phyloP scores from a whole-genome alignment of 2,113 vertebrate species.

The Harpagus bidentatus region DNA sequence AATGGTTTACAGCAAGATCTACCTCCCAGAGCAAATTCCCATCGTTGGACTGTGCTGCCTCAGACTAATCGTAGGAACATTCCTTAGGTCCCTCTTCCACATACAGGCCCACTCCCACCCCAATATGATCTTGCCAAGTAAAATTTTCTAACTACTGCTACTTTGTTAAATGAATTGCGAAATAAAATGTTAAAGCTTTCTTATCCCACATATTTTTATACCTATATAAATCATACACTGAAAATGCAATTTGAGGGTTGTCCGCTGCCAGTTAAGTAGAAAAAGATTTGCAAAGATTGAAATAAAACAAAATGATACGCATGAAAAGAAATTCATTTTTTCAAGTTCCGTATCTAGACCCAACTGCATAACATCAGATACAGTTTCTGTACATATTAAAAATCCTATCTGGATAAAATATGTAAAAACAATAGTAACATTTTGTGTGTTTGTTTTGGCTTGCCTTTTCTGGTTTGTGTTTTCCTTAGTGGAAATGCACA shows the following conservation, averaged over 20 bases:
- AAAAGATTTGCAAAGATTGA: background rate
- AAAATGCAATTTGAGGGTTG: background rate
- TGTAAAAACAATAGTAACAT: constrained; percentile 9
- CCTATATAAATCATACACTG: constrained; percentile 6
- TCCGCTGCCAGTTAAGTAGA: background rate
- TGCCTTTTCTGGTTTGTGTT: constrained; percentile 6
- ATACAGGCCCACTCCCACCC: background rate
- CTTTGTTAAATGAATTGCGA: constrained; percentile 35
- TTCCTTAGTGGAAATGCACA: constrained; percentile 36
- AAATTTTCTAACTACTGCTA: constrained; percentile 20
- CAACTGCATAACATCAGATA: background rate
- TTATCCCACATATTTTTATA: constrained; percentile 6
- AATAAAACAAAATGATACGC: background rate
- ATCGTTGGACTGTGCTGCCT: background rate
- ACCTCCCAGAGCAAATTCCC: constrained; percentile 49
- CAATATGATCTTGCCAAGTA: background rate
- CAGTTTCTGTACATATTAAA: constrained; percentile 4
- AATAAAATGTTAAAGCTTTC: background rate
- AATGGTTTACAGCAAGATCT: constrained; percentile 11
- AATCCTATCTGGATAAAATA: background rate
- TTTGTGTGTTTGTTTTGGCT: constrained; percentile 43
- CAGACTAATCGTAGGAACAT: constrained; percentile 33
- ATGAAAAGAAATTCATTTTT: background rate
- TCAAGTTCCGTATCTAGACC: background rate
- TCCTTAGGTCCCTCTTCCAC: constrained; percentile 36